These are phyloP conservation scores for Todiramphus chloris DNA, from an alignment of 2,113 vertebrate genomes.

Conservation along the genomic window DNA sequence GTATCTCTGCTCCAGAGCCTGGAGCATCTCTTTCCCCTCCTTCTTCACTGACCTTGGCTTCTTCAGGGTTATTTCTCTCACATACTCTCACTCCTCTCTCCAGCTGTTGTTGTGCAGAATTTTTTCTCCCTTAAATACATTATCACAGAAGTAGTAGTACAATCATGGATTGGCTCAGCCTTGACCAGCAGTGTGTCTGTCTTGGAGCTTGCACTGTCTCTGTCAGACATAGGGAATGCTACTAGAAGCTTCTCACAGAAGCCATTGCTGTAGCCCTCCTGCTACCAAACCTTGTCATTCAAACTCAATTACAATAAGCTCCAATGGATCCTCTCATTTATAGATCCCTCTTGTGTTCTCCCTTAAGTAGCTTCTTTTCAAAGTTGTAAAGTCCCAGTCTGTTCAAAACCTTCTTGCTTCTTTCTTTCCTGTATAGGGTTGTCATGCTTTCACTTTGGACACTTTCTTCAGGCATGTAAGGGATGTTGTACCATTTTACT, in stretches of 20 bases:
- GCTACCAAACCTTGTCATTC: neutral
- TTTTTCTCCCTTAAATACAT: too few species aligned
- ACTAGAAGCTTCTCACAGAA: neutral
- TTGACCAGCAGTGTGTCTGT: accelerated
- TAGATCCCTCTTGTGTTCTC: neutral
- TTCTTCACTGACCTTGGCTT: neutral
- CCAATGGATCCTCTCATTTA: neutral
- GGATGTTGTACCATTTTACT: neutral
- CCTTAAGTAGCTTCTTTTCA: neutral
- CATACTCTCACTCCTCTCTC: neutral
- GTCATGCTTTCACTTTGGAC: neutral
- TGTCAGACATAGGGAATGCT: too few species aligned
- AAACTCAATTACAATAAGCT: neutral
- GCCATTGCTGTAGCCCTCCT: neutral
- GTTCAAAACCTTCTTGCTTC: neutral
- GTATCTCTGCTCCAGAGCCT: neutral
- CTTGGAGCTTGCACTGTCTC: neutral
- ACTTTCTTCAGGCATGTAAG: neutral
- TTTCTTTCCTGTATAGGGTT: neutral
- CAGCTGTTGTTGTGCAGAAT: neutral
- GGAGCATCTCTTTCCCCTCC: neutral
- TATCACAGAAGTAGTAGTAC: neutral
- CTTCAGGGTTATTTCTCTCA: neutral
- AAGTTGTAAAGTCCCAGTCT: neutral
- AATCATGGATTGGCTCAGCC: accelerated